phyloP scores from a whole-genome alignment of 2,113 vertebrate species.

The Columba janthina region DNA sequence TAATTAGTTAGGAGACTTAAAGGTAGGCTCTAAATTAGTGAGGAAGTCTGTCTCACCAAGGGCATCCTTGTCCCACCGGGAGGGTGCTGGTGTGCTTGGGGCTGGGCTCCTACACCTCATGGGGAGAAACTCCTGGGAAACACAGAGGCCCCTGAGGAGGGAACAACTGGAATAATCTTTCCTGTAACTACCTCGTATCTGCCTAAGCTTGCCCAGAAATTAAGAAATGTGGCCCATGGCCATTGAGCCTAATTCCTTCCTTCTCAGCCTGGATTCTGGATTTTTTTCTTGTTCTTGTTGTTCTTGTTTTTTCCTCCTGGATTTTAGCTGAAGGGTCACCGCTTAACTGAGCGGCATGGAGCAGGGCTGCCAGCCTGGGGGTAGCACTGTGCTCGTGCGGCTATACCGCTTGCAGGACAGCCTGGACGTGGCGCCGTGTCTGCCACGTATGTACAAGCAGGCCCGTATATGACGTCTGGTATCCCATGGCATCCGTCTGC shows the following conservation, averaged over 20 bases:
- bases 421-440: neutral
- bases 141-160: neutral
- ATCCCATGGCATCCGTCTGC: neutral
- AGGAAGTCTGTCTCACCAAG: neutral
- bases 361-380: neutral
- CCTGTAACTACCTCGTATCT: neutral
- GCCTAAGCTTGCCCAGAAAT: neutral
- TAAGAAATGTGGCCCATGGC: neutral
- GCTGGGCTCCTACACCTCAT: neutral
- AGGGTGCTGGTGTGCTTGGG: neutral
- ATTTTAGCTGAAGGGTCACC: neutral
- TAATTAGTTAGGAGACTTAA: neutral
- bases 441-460: neutral
- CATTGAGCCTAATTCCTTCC: neutral
- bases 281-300: no score
- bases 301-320: neutral
- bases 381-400: accelerated
- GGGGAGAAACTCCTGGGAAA: neutral
- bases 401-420: neutral
- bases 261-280: neutral
- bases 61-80: neutral
- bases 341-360: neutral
- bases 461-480: neutral
- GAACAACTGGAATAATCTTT: neutral
- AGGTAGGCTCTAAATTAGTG: neutral